A percentile compares a stretch with the other conserved stretches of the same genome.
These are phyloP conservation scores for Chymomyza procnemis DNA, from an alignment of 2,888 invertebrate genomes.

Conservation along the genomic window DNA sequence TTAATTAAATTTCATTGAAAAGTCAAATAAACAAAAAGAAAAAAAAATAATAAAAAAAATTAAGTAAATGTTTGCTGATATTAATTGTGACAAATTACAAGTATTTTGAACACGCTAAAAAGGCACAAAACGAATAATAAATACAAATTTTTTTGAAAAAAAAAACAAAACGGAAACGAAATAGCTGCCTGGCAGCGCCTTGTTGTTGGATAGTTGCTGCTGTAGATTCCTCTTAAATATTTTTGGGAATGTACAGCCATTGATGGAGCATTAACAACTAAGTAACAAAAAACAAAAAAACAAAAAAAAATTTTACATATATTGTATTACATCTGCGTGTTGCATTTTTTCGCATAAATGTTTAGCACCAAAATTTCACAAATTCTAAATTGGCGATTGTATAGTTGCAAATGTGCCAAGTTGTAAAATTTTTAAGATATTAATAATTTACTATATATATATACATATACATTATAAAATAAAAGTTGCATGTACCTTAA, in stretches of 20 bases:
- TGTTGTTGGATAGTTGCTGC: constrained; percentile 25
- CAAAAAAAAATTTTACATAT: constrained; percentile 38
- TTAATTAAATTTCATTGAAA: constrained; percentile 18
- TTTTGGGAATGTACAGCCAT: background rate
- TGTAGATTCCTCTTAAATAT: background rate
- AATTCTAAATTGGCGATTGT: background rate
- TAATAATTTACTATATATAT: background rate
- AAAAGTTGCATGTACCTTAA: constrained; percentile 3
- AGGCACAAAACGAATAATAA: constrained; percentile 10
- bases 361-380: constrained; percentile 40
- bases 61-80: constrained; percentile 42
- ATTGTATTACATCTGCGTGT: constrained; percentile 58
- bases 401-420: constrained; percentile 49
- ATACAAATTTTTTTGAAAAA: background rate
- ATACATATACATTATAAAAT: background rate
- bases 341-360: constrained; percentile 59
- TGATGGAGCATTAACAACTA: constrained; percentile 28
- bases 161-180: constrained; percentile 24
- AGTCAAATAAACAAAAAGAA: too few relatives aligned
- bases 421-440: background rate
- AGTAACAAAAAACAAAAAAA: constrained; percentile 20
- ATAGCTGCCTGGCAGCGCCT: constrained; percentile 45
- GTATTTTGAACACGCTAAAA: constrained; percentile 1
- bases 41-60: too few relatives aligned
- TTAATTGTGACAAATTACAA: constrained; percentile 32